phyloP scores from a whole-genome alignment of 2,797 vertebrate genomes.

The Megalops cyprinoides region DNA sequence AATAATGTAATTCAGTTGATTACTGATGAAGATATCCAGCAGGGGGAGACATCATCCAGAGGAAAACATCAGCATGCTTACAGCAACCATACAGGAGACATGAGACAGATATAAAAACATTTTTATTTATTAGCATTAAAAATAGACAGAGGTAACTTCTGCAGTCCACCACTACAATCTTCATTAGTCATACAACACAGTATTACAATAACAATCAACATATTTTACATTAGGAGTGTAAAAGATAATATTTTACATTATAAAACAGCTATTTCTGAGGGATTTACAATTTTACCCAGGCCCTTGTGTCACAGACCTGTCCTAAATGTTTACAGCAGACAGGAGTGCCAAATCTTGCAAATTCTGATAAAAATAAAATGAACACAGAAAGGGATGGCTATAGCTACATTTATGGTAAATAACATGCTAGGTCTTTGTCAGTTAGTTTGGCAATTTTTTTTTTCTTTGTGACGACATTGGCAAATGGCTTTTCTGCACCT shows the following conservation, averaged over 20 bases:
- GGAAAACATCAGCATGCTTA: too few relatives aligned
- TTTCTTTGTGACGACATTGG: neutral
- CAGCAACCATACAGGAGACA: neutral
- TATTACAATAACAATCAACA: conserved; percentile 63
- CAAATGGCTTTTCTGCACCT: neutral
- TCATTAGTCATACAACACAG: conserved; percentile 54
- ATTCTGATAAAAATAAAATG: conserved; percentile 10
- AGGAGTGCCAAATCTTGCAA: neutral
- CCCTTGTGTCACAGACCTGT: conserved; percentile 6
- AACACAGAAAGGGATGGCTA: neutral
- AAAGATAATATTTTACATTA: conserved; percentile 39
- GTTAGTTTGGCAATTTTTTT: conserved; percentile 27
- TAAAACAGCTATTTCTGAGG: conserved; percentile 36
- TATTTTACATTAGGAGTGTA: conserved; percentile 53
- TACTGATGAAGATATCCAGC: too few relatives aligned
- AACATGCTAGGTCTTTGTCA: conserved; percentile 17
- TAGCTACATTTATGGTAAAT: conserved; percentile 23
- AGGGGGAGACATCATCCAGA: too few relatives aligned
- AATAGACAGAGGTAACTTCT: conserved; percentile 29
- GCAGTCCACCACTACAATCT: conserved; percentile 37
- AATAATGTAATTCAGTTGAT: too few relatives aligned
- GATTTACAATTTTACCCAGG: conserved; percentile 19
- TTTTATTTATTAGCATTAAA: conserved; percentile 34
- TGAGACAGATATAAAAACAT: conserved; percentile 11
- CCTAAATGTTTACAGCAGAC: conserved; percentile 8